Evolutionary conservation across 2,888 invertebrate species (phyloP), one percentile per base, ranked within the genome.

Genomic region (Diloba caeruleocephala): DNA sequence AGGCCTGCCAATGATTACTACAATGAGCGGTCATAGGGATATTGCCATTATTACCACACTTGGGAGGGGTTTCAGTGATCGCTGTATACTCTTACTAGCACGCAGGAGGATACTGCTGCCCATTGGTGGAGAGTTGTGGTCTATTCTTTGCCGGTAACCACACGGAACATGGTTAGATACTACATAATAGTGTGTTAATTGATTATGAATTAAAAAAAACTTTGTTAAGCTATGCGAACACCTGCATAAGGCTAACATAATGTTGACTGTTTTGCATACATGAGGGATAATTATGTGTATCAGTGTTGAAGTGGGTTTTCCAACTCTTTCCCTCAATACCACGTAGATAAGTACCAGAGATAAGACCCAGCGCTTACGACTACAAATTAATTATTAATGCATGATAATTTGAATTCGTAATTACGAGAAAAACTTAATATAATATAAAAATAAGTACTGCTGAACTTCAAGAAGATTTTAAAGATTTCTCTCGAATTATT

Each of bases 261-360:
- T 54, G 32, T 61, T 38, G 5, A 41, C 23, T 39, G 7, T 32
- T 48, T 53, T 28, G 25, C 46, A 39, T 54, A 34, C 8, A 49
- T 36, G 34, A 33, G 36, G 41, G 50, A 52, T 5, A 21, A 21
- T 21, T 38, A 34, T 14, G 19, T 60, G 45, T 54, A 49, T 52
- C 25, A 42, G 45, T 41, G 7, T 21, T 21, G 15, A 5, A 67
- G 53, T 73, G 68, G 71, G 62, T 63, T 74, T 74, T 73, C 63
- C 62, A 28, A 33, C 25, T 57, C 26, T 68, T 66, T 46, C 42
- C 65, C 57, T 56, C 33, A 51, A 51, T 61, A 53, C 53, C 28
- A 38, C 21, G 6, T 19, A 19, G 17, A 17, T 34, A 13, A 1
- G 0, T 33, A 32, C 13, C 12, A 15, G 31, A 25, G 54, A 45